Percentiles rank a stretch among this genome's conserved stretches.
phyloP scores from a whole-genome alignment of 1,140 invertebrate species.

The Drosophila elegans region DNA sequence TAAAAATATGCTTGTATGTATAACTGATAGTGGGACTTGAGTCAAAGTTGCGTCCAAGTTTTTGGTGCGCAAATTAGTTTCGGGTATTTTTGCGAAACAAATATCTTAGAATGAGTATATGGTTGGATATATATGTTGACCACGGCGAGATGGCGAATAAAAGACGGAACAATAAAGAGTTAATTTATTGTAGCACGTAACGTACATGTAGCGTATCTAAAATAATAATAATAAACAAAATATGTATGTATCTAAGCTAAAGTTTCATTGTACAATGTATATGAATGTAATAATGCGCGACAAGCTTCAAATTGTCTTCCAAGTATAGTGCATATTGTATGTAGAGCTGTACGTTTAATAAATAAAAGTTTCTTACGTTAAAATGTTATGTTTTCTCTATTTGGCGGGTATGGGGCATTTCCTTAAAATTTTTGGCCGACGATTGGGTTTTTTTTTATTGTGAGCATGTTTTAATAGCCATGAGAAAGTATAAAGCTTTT shows the following conservation, averaged over 20 bases:
- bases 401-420: not conserved
- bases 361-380: conserved; percentile 72
- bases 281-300: conserved; percentile 57
- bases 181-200: conserved; percentile 77
- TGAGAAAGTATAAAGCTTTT: no score
- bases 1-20: conserved; percentile 31
- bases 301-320: conserved; percentile 72
- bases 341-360: conserved; percentile 58
- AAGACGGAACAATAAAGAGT: conserved; percentile 68
- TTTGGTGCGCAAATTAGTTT: conserved; percentile 60
- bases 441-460: no score
- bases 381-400: not conserved
- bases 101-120: conserved; percentile 21
- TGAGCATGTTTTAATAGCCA: no score
- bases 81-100: conserved; percentile 35
- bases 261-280: conserved; percentile 51
- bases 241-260: conserved; percentile 51
- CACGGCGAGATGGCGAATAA: conserved; percentile 13
- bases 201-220: conserved; percentile 65
- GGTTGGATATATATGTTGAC: conserved; percentile 10
- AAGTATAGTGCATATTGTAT: conserved; percentile 63
- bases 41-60: conserved; percentile 65
- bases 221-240: conserved; percentile 53
- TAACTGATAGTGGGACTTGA: conserved; percentile 57
- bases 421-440: no score